These are phyloP conservation scores for Probosciger aterrimus DNA, from an alignment of 2,113 vertebrate genomes.

Conservation along the genomic window DNA sequence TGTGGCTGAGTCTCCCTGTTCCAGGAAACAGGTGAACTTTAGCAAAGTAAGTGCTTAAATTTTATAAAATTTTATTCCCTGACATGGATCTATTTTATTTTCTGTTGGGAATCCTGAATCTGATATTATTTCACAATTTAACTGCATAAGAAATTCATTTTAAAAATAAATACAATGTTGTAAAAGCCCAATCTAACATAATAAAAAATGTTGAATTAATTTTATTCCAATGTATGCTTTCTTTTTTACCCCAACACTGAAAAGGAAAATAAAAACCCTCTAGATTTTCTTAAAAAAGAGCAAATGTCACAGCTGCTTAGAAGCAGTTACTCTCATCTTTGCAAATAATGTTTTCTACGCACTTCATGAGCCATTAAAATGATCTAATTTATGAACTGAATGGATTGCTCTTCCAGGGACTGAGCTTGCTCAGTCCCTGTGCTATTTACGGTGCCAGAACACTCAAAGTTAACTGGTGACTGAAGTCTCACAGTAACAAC, in stretches of 20 bases:
- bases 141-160: neutral
- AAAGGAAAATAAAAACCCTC: neutral
- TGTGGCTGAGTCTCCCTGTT: neutral
- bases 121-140: neutral
- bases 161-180: neutral
- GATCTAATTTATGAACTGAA: slow-evolving; percentile 48
- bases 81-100: neutral
- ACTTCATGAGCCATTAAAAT: slow-evolving; percentile 2
- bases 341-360: neutral
- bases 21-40: neutral
- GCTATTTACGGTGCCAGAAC: slow-evolving; percentile 25
- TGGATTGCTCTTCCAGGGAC: neutral
- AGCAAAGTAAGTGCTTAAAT: neutral
- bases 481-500: slow-evolving; percentile 46
- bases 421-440: slow-evolving; percentile 26
- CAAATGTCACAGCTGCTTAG: neutral
- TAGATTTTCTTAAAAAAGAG: neutral
- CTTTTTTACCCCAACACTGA: neutral
- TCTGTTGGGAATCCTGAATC: neutral
- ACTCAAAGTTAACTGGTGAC: slow-evolving; percentile 27
- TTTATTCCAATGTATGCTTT: neutral
- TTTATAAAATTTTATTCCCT: neutral
- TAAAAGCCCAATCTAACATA: neutral
- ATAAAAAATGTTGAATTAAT: neutral
- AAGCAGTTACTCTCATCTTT: neutral